Conservation (phyloP, 1,140 invertebrate species). For the Euwallacea fornicatus region DNA sequence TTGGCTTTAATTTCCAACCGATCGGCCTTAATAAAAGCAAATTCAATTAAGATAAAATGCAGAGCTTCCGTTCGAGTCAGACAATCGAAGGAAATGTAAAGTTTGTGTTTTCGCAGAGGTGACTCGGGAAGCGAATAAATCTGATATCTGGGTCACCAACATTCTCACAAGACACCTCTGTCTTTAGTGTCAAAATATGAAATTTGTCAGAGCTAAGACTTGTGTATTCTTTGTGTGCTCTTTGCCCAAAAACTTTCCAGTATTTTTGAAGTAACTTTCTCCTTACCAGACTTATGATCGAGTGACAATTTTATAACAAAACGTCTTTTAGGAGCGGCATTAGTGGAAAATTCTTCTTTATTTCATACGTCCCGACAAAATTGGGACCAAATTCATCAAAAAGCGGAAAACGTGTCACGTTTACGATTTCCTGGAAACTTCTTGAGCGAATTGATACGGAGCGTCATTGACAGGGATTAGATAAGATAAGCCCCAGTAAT, state of each 20-base stretch:
- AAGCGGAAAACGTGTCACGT: not conserved
- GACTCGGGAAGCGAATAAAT: not conserved
- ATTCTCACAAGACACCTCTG: no score
- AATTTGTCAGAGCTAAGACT: no score
- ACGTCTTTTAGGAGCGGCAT: no score
- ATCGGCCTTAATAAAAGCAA: not conserved
- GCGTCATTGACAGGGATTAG: constrained; percentile 2
- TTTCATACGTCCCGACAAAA: no score
- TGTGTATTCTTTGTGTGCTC: no score
- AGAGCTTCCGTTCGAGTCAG: not conserved
- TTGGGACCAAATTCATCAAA: no score
- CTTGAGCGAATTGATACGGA: not conserved
- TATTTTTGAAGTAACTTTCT: no score
- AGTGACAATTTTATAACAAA: no score
- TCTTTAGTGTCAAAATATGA: no score
- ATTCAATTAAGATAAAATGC: constrained; percentile 6
- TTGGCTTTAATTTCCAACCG: not conserved
- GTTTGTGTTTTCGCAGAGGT: constrained; percentile 1
- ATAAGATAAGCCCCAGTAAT: constrained; percentile 5
- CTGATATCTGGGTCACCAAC: not conserved
- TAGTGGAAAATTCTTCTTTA: no score
- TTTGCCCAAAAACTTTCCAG: no score
- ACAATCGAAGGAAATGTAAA: not conserved
- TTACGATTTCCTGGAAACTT: not conserved
- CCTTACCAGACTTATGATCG: no score